Percentiles rank a stretch among this genome's conserved stretches.
phyloP scores from a whole-genome alignment of 2,888 invertebrate genomes.

The Stenichneumon culpator region DNA sequence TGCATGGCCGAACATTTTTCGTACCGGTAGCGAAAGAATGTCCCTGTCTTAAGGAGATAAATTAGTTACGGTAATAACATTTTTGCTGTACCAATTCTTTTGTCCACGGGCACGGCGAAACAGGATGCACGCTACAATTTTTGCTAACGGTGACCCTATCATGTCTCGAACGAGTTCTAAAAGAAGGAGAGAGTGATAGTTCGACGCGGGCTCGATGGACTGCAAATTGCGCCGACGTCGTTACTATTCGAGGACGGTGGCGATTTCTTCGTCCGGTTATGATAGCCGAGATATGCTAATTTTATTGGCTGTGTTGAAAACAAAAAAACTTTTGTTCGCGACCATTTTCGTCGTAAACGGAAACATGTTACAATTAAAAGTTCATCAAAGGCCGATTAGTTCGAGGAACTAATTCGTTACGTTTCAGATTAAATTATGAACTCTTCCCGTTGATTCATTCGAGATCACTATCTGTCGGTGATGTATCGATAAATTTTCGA shows the following conservation, averaged over 20 bases:
- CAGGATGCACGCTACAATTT: conserved; percentile 6
- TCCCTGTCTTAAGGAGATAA: not conserved
- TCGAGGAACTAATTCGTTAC: not conserved
- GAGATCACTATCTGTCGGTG: not conserved
- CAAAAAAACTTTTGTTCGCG: not conserved
- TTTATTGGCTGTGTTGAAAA: not conserved
- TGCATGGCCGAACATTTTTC: not conserved
- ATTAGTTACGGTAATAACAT: not conserved
- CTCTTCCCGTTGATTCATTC: not conserved
- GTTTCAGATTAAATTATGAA: not conserved
- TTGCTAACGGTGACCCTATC: conserved; percentile 45
- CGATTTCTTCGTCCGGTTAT: conserved; percentile 29
- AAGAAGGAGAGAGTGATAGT: not conserved
- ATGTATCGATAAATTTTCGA: not conserved
- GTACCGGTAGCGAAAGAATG: not conserved
- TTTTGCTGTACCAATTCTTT: not conserved
- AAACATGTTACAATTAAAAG: not conserved
- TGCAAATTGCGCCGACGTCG: conserved; percentile 32
- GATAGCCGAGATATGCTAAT: conserved; percentile 25
- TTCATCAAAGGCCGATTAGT: not conserved
- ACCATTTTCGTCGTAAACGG: not conserved
- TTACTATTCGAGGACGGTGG: conserved; percentile 6
- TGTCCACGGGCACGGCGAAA: not conserved
- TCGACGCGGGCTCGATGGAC: not conserved
- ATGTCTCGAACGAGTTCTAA: conserved; percentile 1